Evolutionary conservation across 2,888 invertebrate species (phyloP).

Genomic region (Bibio marci): DNA sequence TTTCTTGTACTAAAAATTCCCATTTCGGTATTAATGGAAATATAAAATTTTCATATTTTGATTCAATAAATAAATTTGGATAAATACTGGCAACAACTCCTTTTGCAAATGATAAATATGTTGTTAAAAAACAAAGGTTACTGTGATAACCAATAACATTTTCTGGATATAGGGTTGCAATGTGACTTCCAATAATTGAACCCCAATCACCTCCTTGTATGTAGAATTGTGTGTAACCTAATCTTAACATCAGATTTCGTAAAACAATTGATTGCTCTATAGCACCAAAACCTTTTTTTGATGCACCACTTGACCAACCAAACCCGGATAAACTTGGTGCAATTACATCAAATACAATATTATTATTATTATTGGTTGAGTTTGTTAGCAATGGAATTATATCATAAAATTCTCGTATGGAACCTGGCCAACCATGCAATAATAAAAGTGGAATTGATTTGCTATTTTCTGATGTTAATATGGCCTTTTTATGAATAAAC

Average conservation of each 20-base stretch:
- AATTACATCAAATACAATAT: constrained; percentile 51
- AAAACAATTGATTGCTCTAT: constrained; percentile 38
- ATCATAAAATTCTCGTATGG: constrained; percentile 62
- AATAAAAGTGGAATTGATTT: constrained; percentile 48
- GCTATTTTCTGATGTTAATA: constrained; percentile 29
- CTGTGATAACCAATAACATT: constrained; percentile 39
- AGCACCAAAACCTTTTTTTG: constrained; percentile 38
- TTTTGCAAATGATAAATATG: constrained; percentile 21
- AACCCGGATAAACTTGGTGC: constrained; percentile 49
- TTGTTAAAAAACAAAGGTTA: constrained; percentile 37
- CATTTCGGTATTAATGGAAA: constrained; percentile 28
- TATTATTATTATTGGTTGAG: constrained; percentile 29
- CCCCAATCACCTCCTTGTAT: constrained; percentile 78
- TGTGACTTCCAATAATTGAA: constrained; percentile 36
- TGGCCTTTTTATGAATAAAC: constrained; percentile 47
- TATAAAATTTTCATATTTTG: constrained; percentile 30
- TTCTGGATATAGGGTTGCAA: constrained; percentile 46
- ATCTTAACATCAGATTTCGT: constrained; percentile 46
- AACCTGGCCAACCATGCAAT: constrained; percentile 77
- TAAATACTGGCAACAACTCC: constrained; percentile 32
- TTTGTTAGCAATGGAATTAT: constrained; percentile 45
- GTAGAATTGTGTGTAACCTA: constrained; percentile 46
- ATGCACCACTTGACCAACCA: constrained; percentile 45
- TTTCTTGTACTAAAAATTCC: constrained; percentile 25
- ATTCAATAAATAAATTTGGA: constrained; percentile 38